A percentile compares a stretch with the other conserved stretches of the same genome.
Conservation (phyloP, 2,888 invertebrate species). For the Conomelus anceps region DNA sequence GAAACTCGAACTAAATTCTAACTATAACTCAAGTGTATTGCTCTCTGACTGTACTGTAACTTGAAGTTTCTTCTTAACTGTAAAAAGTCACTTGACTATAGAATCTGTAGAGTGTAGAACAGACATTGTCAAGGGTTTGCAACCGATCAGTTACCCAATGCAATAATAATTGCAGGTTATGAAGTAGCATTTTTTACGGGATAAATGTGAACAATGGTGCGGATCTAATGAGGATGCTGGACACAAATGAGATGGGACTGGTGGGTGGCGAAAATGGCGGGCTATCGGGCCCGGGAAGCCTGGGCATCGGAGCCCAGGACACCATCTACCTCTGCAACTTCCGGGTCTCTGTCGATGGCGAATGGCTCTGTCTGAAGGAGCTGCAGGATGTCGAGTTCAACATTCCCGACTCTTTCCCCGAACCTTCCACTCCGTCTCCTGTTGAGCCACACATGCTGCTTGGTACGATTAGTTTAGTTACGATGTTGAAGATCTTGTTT, state of each 20-base stretch:
- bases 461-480: slow-evolving; percentile 49
- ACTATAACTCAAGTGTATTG: too few relatives aligned
- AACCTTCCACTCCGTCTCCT: slow-evolving; percentile 57
- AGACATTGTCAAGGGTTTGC: neutral
- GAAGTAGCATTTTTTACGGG: neutral
- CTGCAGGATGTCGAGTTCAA: slow-evolving; percentile 79
- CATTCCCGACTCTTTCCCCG: slow-evolving; percentile 63
- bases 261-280: neutral
- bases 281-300: slow-evolving; percentile 40
- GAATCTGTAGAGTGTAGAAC: neutral
- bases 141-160: neutral
- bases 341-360: slow-evolving; percentile 93
- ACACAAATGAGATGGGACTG: slow-evolving; percentile 16
- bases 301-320: slow-evolving; percentile 61
- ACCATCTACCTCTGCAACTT: slow-evolving; percentile 96
- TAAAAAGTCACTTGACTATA: neutral
- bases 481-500: too few relatives aligned
- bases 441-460: slow-evolving; percentile 55
- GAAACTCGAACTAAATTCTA: too few relatives aligned
- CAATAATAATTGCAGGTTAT: neutral
- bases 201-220: neutral
- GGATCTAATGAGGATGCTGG: slow-evolving; percentile 23
- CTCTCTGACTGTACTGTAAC: too few relatives aligned
- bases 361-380: slow-evolving; percentile 93
- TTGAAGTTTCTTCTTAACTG: too few relatives aligned